These are phyloP conservation scores for Sterrhoptilus dennistouni DNA, from an alignment of 2,113 vertebrate genomes.

Conservation along the genomic window DNA sequence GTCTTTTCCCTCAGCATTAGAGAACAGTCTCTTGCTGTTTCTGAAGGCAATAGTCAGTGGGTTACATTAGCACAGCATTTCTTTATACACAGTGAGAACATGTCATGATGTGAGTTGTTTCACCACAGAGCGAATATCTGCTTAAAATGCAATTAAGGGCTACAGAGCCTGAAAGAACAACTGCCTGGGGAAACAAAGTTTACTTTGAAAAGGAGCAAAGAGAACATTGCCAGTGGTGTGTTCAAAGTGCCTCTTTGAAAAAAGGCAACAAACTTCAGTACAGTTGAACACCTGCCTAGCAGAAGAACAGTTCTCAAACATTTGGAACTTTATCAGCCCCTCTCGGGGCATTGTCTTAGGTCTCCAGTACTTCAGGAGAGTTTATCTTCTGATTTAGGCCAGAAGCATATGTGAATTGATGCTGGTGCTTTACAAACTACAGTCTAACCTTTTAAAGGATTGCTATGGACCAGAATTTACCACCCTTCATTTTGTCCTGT, in stretches of 20 bases:
- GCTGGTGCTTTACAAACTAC: background rate
- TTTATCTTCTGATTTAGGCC: background rate
- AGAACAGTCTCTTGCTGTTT: slow-evolving; percentile 1
- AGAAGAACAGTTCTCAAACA: background rate
- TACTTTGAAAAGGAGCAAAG: background rate
- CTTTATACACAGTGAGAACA: background rate
- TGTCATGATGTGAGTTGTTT: background rate
- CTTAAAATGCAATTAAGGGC: background rate
- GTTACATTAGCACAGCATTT: background rate
- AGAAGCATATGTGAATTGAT: background rate
- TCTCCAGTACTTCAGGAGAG: background rate
- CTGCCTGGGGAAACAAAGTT: slow-evolving; percentile 2
- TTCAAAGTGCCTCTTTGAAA: background rate
- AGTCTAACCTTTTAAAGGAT: background rate
- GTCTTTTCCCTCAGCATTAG: background rate
- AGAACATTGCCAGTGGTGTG: background rate
- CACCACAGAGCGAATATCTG: background rate
- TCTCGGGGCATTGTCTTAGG: background rate
- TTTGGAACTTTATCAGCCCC: background rate
- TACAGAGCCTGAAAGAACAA: background rate
- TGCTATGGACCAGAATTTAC: background rate
- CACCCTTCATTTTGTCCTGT: background rate
- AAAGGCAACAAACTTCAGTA: background rate
- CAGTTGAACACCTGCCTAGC: background rate
- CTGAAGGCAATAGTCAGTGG: background rate